Conservation (phyloP, 2,888 invertebrate genomes). For the Drosophila koepferae region DNA sequence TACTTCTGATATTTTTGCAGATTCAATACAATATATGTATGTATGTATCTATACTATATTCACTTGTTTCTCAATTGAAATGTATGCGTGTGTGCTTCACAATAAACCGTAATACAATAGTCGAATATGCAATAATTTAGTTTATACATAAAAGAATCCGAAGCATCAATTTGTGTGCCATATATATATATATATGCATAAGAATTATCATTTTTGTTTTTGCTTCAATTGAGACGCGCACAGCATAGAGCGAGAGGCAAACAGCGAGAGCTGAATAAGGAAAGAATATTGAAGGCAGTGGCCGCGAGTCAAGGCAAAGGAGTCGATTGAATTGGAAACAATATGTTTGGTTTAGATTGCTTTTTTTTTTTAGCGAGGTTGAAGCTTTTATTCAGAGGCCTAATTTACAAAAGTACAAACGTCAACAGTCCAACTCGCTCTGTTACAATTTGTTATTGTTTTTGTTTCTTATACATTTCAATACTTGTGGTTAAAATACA, state of each 20-base stretch:
- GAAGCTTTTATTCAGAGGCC: slow-evolving; percentile 19
- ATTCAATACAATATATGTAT: slow-evolving; percentile 27
- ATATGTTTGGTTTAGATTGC: slow-evolving; percentile 21
- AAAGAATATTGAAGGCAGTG: neutral
- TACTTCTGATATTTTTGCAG: slow-evolving; percentile 35
- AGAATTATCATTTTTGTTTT: slow-evolving; percentile 11
- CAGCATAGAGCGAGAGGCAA: slow-evolving; percentile 68
- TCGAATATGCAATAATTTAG: slow-evolving; percentile 53
- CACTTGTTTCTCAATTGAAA: slow-evolving; percentile 23
- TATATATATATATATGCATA: slow-evolving; percentile 3
- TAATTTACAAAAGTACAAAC: slow-evolving; percentile 46
- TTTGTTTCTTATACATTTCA: neutral
- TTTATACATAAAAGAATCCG: slow-evolving; percentile 58
- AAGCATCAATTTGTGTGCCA: slow-evolving; percentile 46
- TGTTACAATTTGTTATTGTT: slow-evolving; percentile 14
- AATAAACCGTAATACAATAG: slow-evolving; percentile 40
- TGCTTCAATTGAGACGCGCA: slow-evolving; percentile 42
- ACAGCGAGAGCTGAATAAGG: slow-evolving; percentile 3
- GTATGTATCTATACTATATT: neutral
- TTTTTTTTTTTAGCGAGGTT: slow-evolving; percentile 33
- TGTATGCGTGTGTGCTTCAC: slow-evolving; percentile 13
- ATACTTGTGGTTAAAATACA: slow-evolving; percentile 17
- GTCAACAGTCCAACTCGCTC: slow-evolving; percentile 21
- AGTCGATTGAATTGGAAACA: slow-evolving; percentile 17
- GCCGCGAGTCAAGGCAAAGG: slow-evolving; percentile 10